Evolutionary conservation across 2,797 vertebrate genomes (phyloP).

Genomic region (Oreochromis mossambicus): DNA sequence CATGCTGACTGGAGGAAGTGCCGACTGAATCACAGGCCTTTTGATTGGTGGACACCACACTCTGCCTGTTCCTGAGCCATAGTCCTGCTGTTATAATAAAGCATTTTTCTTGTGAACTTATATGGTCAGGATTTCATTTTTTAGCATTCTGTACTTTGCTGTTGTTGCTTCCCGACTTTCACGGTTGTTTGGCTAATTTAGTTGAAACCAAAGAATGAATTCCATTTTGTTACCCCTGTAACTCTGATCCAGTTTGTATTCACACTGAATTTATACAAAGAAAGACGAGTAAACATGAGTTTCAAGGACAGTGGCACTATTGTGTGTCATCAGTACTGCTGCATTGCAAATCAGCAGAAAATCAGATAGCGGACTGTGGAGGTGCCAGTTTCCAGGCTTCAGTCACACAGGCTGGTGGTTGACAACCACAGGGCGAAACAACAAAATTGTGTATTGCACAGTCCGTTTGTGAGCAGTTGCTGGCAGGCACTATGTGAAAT

Average conservation of each 20-base stretch:
- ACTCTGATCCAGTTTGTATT: not conserved
- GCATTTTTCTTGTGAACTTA: not conserved
- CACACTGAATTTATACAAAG: not conserved
- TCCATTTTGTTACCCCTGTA: not conserved
- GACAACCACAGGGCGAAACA: not conserved
- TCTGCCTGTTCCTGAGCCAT: not conserved
- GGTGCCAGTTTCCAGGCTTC: not conserved
- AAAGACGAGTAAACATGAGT: not conserved
- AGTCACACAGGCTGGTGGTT: not conserved
- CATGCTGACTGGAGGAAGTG: not conserved
- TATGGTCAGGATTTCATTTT: not conserved
- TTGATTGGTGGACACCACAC: not conserved
- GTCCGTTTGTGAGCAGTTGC: not conserved
- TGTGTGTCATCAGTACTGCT: not conserved
- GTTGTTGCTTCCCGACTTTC: not conserved
- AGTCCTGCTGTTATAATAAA: not conserved
- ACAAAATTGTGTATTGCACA: not conserved
- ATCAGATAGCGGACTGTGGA: not conserved
- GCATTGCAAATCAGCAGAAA: not conserved
- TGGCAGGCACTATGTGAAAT: not conserved
- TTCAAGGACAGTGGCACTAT: not conserved
- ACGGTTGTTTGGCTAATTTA: not conserved
- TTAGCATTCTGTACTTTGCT: not conserved
- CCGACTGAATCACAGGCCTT: not conserved
- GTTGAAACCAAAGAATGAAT: not conserved